phyloP scores from a whole-genome alignment of 2,888 invertebrate species.

The Capitulum mitella region DNA sequence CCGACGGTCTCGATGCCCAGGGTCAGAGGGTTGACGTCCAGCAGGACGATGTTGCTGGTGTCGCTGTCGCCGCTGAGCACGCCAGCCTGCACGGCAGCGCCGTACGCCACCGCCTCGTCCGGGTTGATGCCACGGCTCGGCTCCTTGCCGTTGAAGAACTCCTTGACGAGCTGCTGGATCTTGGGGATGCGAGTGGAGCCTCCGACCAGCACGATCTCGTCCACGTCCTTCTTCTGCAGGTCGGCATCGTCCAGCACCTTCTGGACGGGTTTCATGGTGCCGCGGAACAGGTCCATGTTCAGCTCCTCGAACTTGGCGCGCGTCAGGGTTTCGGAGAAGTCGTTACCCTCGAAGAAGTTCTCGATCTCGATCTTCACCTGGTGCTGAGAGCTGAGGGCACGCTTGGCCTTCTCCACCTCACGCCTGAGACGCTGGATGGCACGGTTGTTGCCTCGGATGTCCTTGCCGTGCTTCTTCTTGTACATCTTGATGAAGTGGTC shows the following conservation, averaged over 20 bases:
- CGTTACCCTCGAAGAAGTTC: constrained; percentile 95
- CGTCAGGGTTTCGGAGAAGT: constrained; percentile 95
- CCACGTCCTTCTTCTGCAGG: constrained; percentile 95
- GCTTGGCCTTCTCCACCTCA: constrained; percentile 95
- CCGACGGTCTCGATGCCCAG: constrained; percentile 99
- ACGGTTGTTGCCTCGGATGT: constrained; percentile 84
- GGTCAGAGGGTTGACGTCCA: constrained; percentile 97
- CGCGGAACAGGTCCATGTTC: constrained; percentile 73
- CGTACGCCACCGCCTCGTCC: constrained; percentile 97
- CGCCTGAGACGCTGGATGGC: constrained; percentile 93
- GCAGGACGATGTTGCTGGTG: constrained; percentile 78
- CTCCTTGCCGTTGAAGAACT: constrained; percentile 96
- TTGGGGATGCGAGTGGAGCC: constrained; percentile 99
- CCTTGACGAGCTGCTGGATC: constrained; percentile 84
- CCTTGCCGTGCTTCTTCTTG: constrained; percentile 98
- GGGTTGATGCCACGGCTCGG: constrained; percentile 97
- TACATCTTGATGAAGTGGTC: constrained; percentile 97
- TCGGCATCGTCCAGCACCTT: constrained; percentile 98
- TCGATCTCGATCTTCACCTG: constrained; percentile 98
- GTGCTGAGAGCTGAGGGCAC: constrained; percentile 87
- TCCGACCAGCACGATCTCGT: constrained; percentile 97
- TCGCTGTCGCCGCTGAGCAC: constrained; percentile 96
- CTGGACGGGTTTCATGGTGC: constrained; percentile 89
- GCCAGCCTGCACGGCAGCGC: constrained; percentile 97
- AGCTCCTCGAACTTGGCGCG: constrained; percentile 98